phyloP scores from a whole-genome alignment of 2,797 vertebrate species.

The Micropoecilia bifurca region DNA sequence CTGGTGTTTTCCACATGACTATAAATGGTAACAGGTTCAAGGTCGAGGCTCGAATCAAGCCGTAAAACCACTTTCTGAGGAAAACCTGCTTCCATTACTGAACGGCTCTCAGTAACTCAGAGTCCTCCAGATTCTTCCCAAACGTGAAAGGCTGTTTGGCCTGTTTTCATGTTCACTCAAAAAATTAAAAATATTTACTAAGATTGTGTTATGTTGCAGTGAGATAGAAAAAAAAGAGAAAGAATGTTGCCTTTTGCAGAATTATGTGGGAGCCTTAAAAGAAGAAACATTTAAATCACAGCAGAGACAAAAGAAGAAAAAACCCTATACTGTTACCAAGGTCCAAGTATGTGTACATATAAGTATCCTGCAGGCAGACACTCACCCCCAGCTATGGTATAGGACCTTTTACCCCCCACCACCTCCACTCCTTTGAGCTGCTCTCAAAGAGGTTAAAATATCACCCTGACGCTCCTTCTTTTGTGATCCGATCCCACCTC shows the following conservation, averaged over 20 bases:
- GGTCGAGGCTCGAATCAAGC: background rate
- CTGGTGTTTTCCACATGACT: constrained; percentile 16
- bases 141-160: background rate
- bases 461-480: constrained; percentile 66
- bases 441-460: constrained; percentile 73
- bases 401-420: constrained; percentile 23
- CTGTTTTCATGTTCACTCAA: background rate
- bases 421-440: constrained; percentile 42
- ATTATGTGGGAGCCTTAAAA: background rate
- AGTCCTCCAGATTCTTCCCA: constrained; percentile 17
- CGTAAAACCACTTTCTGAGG: background rate
- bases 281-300: constrained; percentile 7
- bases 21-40: constrained; percentile 38
- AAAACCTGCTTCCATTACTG: constrained; percentile 21
- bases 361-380: constrained; percentile 36
- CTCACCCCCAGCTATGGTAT: constrained; percentile 28
- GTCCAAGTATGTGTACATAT: constrained; percentile 13
- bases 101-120: background rate
- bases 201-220: background rate
- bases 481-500: constrained; percentile 52
- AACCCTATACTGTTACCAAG: constrained; percentile 19
- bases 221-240: background rate
- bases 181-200: background rate
- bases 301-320: background rate
- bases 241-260: background rate